These are phyloP conservation scores for Eulemur mongoz DNA, from an alignment of 2,797 vertebrate genomes.

Conservation along the genomic window DNA sequence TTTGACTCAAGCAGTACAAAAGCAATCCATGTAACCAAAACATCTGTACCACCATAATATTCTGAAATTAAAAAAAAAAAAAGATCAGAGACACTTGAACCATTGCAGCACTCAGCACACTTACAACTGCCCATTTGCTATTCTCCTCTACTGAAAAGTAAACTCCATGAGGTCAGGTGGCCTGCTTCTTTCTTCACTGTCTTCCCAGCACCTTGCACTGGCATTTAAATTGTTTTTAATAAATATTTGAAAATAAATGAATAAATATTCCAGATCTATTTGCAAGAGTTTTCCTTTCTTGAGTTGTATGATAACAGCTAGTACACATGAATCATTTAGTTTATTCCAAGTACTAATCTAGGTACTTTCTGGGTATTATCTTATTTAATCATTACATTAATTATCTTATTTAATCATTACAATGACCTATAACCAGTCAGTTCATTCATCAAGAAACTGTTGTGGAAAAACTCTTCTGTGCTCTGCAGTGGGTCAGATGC, in stretches of 20 bases:
- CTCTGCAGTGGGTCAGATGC: not conserved
- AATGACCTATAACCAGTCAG: not conserved
- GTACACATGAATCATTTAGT: not conserved
- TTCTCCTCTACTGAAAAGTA: not conserved
- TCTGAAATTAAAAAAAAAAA: too few relatives aligned
- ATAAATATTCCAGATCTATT: not conserved
- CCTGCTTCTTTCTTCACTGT: not conserved
- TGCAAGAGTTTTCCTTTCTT: not conserved
- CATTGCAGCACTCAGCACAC: rapidly evolving
- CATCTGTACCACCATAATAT: too few relatives aligned
- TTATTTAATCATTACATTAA: conserved; percentile 24
- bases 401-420: conserved; percentile 16
- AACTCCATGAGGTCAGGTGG: not conserved
- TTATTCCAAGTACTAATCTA: not conserved
- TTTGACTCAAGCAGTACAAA: too few relatives aligned
- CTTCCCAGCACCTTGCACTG: not conserved
- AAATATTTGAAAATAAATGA: not conserved
- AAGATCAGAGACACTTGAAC: not conserved
- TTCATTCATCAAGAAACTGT: not conserved
- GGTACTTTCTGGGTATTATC: not conserved
- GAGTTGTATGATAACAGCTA: not conserved
- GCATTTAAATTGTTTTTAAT: not conserved
- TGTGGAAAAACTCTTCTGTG: not conserved
- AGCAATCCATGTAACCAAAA: too few relatives aligned
- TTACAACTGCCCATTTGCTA: not conserved